Base-by-base conservation (phyloP, 1,140 invertebrate species). In the Drosophila trapezifrons region DNA sequence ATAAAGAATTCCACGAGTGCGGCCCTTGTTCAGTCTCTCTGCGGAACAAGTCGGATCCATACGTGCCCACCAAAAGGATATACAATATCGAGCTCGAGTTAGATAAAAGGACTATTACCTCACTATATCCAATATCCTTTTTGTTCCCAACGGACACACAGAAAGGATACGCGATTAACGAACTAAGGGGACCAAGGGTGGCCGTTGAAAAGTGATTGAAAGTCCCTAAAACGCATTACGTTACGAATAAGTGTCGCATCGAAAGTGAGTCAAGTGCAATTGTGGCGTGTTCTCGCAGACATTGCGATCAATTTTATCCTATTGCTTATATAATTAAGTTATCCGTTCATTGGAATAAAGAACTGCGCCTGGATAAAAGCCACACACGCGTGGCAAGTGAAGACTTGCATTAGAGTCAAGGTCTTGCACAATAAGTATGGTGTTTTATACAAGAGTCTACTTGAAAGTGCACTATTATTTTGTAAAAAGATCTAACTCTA, bases 1-100 rank as follows among this genome's bases (percentile, higher is more conserved):
- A 89, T 73, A 89, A 89, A 67, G 69, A 80, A 62, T 74, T 38
- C 25, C 38, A 18, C 37, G 20, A 54, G 29, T 69, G 49, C 77
- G 76, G 65, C 62, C 40, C 77, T 75, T 79, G 80, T 89, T 89
- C 84, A 89, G 84, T 89, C 69, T 78, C 72, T 64, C 54, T 76
- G 75, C 66, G 84, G 72, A 70, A 70, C 57, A 75, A 66, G 69
- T 90, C 84, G 73, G 62, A 78, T 52, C 67, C 42, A 79, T 84
- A 73, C 74, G 75, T 42, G 74, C 43, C 37, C 51, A 76, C 42
- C 43, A 67, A 27, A 64, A 65, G 57, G 72, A 76, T 77, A 62
- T 60, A 76, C 5, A 59, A 45, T 6, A 45, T 15, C 17, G 51
- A 20, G 20, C 10, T 27, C 15, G 12, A 63, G n/a, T 12, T 29